Conservation (phyloP, 2,888 invertebrate genomes). For the Acleris laterana region DNA sequence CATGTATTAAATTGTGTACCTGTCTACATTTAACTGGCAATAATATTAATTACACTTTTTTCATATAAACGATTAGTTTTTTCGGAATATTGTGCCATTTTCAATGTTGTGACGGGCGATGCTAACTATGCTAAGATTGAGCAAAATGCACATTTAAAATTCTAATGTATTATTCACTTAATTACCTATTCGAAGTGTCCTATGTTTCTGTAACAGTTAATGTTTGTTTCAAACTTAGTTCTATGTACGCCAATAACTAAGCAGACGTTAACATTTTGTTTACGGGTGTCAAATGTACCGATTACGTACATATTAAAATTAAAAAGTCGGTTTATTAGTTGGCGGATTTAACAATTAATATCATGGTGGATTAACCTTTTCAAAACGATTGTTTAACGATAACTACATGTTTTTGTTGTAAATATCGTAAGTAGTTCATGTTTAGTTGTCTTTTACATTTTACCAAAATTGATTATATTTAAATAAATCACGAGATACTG, state of each 20-base stretch:
- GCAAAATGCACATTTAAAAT: conserved; percentile 30
- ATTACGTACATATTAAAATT: too few relatives aligned
- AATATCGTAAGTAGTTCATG: conserved; percentile 39
- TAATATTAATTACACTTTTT: conserved; percentile 49
- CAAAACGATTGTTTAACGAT: conserved; percentile 23
- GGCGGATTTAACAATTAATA: conserved; percentile 7
- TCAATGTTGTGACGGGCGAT: conserved; percentile 57
- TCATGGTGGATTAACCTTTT: conserved; percentile 35
- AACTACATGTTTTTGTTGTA: conserved; percentile 37
- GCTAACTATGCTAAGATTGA: conserved; percentile 39
- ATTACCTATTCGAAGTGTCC: conserved; percentile 22
- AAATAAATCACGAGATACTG: conserved; percentile 29
- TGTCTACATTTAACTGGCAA: conserved; percentile 43
- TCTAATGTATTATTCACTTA: conserved; percentile 30
- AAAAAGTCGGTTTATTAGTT: background rate
- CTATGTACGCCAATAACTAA: too few relatives aligned
- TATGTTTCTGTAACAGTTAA: conserved; percentile 3
- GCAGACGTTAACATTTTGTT: too few relatives aligned
- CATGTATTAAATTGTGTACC: conserved; percentile 39
- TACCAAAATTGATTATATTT: conserved; percentile 23
- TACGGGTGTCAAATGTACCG: too few relatives aligned
- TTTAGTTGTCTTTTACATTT: conserved; percentile 39
- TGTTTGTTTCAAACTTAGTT: too few relatives aligned
- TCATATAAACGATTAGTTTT: conserved; percentile 42
- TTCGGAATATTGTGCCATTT: conserved; percentile 70